Evolutionary conservation across 1,140 invertebrate species (phyloP), one percentile per base, ranked within the genome.

Genomic region (Araneus ventricosus): DNA sequence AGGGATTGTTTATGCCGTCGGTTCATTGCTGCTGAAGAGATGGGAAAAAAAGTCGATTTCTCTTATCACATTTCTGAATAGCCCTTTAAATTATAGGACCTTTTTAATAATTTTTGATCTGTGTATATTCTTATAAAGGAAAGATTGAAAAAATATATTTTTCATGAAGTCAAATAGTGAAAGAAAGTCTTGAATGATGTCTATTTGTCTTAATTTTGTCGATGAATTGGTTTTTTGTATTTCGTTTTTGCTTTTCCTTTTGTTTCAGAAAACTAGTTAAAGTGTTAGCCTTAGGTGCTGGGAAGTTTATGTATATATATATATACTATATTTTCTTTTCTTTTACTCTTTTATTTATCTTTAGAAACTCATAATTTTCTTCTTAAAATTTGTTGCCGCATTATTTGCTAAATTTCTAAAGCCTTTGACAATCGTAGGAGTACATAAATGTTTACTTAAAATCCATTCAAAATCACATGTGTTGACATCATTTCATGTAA

Each of bases 121-220:
- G n/a, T 7, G 22, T 22, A n/a, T n/a, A n/a, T 67, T 67, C 24
- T 88, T 57, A 39, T 34, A 10, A 30, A 37, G 45, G 52, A 52
- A 52, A 52, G 45, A 57, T 88, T 61, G n/a, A 10, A 41, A n/a
- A 75, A 52, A 57, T 57, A 37, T 24, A 6, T 41, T 27, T 70
- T 92, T 86, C 34, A 86, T 86, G 34, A 86, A 92, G 37, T 92
- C 5, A 8, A 59, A 80, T 45, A 86, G 30, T 30, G 30, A 82
- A 52, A 70, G 41, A 63, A 92, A 52, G 37, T 37, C 34, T 52
- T 82, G 39, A 91, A 91, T 79, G 57, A 63, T 63, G 39, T 63
- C 79, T 82, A 67, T 91, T 84, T 91, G 34, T 91, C 37, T 91
- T 82, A 84, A 84, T 84, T 91, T 84, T n/a, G n/a, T 17, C 22